A percentile compares a stretch with the other conserved stretches of the same genome.
These are phyloP conservation scores for Aradophagus sp. DNA, from an alignment of 1,140 invertebrate species.

Conservation along the genomic window DNA sequence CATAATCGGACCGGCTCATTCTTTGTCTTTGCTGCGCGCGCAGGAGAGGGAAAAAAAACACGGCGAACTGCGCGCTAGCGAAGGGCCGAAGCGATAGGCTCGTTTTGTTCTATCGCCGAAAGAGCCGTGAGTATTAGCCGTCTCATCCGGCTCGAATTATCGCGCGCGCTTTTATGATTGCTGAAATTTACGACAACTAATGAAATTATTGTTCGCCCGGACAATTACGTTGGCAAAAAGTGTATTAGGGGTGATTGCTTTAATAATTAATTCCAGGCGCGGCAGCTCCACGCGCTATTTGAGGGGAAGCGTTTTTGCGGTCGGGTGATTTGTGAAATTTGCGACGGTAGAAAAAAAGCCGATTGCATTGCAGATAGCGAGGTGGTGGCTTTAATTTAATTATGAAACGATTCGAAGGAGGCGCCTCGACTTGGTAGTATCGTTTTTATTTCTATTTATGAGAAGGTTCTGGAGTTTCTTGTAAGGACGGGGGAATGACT, in stretches of 20 bases:
- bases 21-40: slow-evolving; percentile 49
- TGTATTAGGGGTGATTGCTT: slow-evolving; percentile 47
- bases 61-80: slow-evolving; percentile 16
- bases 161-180: slow-evolving; percentile 46
- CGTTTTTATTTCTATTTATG: too few relatives aligned
- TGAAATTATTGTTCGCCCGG: slow-evolving; percentile 34
- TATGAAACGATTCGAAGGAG: slow-evolving; percentile 25
- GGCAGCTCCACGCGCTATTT: slow-evolving; percentile 19
- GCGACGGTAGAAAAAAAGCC: slow-evolving; percentile 22
- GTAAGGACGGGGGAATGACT: too few relatives aligned
- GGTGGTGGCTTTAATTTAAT: slow-evolving; percentile 36
- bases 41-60: slow-evolving; percentile 36
- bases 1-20: slow-evolving; percentile 47
- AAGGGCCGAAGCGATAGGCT: slow-evolving; percentile 1
- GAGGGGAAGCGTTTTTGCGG: slow-evolving; percentile 11
- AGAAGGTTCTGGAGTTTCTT: too few relatives aligned
- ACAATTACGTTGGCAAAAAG: slow-evolving; percentile 37
- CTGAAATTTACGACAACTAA: slow-evolving; percentile 48
- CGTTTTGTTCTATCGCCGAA: slow-evolving; percentile 46
- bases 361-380: slow-evolving; percentile 31
- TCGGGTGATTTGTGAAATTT: slow-evolving; percentile 37
- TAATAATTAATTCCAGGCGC: slow-evolving; percentile 43
- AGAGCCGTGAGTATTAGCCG: slow-evolving; percentile 38
- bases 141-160: slow-evolving; percentile 48
- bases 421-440: slow-evolving; percentile 1